Evolutionary conservation across 2,888 invertebrate genomes (phyloP).

Genomic region (Lottia scabra): DNA sequence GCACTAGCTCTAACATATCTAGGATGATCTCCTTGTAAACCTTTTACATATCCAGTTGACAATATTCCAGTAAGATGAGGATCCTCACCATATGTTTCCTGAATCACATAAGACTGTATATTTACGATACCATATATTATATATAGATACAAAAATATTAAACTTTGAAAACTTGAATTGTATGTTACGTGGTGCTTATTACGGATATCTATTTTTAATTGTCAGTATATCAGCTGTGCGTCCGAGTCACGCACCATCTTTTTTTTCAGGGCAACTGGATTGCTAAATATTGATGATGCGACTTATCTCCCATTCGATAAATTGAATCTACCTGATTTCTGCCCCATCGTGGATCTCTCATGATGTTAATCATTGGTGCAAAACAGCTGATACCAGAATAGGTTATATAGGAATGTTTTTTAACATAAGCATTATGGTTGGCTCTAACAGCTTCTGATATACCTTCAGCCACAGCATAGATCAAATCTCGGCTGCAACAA

Average conservation of each 20-base stretch:
- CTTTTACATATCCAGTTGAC: conserved; percentile 50
- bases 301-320: too few species aligned
- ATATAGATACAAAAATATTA: too few species aligned
- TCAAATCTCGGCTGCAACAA: conserved; percentile 38
- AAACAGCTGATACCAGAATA: conserved; percentile 64
- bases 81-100: conserved; percentile 66
- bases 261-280: too few species aligned
- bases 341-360: conserved; percentile 67
- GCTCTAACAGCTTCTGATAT: conserved; percentile 48
- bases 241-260: too few species aligned
- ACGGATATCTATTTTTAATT: too few species aligned
- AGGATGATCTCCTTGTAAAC: conserved; percentile 56
- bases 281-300: too few species aligned
- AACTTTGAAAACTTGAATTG: too few species aligned
- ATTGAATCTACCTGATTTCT: conserved; percentile 58
- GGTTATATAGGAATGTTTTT: conserved; percentile 33
- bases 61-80: conserved; percentile 55
- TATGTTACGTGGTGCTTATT: too few species aligned
- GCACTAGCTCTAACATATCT: conserved; percentile 59
- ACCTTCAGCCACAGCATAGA: conserved; percentile 43
- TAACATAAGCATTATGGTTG: conserved; percentile 44
- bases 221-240: too few species aligned
- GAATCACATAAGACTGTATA: too few species aligned
- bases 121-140: too few species aligned
- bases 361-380: conserved; percentile 66